These are phyloP conservation scores for Ectemnius lituratus DNA, from an alignment of 2,888 invertebrate genomes.

Conservation along the genomic window DNA sequence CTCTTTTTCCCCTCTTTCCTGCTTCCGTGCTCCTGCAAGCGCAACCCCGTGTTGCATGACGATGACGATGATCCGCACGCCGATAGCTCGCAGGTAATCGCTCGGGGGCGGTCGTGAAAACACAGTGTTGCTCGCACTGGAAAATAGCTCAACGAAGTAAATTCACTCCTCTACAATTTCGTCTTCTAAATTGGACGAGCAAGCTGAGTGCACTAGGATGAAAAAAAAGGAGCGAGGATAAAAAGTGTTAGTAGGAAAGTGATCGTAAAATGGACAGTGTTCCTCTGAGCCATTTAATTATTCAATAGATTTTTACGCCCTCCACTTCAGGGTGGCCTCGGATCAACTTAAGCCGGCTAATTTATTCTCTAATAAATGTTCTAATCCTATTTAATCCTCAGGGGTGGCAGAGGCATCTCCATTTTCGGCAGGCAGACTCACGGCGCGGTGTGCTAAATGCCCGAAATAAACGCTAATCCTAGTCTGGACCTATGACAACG, in stretches of 20 bases:
- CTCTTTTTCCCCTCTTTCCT: no score
- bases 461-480: conserved; percentile 51
- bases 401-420: conserved; percentile 18
- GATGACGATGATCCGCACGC: no score
- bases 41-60: no score
- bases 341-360: conserved; percentile 11
- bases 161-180: neutral
- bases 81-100: no score
- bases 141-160: neutral
- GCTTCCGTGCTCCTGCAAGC: no score
- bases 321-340: no score
- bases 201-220: neutral
- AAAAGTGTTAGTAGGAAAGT: neutral
- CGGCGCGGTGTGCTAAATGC: conserved; percentile 37
- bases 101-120: no score
- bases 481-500: conserved; percentile 58
- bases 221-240: neutral
- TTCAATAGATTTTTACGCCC: no score
- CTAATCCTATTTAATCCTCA: conserved; percentile 31
- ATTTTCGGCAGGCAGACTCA: conserved; percentile 15
- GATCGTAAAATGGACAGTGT: neutral
- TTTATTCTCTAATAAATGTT: conserved; percentile 40
- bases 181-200: no score
- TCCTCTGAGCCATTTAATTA: no score
- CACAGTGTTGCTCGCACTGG: neutral